phyloP scores from a whole-genome alignment of 2,113 vertebrate species.

The Hylia prasina region DNA sequence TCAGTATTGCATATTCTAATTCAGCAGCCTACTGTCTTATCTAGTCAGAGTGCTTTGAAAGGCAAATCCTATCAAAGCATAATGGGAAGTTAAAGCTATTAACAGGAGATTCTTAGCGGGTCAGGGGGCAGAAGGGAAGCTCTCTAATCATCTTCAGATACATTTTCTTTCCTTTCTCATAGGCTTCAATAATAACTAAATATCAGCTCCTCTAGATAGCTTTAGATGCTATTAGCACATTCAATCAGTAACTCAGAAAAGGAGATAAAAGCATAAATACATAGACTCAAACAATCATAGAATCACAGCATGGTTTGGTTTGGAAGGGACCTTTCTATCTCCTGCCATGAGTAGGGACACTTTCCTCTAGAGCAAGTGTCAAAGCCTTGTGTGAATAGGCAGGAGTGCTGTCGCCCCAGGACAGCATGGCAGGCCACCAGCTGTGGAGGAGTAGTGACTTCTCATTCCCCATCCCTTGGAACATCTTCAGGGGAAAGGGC shows the following conservation, averaged over 20 bases:
- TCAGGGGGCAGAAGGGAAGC: neutral
- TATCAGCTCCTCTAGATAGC: neutral
- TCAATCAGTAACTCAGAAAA: neutral
- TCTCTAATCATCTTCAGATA: neutral
- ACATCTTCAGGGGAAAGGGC: neutral
- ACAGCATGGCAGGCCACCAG: neutral
- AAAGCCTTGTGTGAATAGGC: neutral
- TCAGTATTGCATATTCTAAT: neutral
- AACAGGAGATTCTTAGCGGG: neutral
- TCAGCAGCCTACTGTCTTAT: neutral
- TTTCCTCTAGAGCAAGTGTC: neutral
- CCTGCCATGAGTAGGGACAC: neutral
- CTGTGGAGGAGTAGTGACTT: neutral
- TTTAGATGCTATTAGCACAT: neutral
- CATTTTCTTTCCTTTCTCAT: neutral
- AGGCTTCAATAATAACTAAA: neutral
- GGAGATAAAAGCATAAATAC: neutral
- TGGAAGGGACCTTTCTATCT: neutral
- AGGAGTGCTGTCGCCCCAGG: neutral
- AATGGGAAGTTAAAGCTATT: slow-evolving; percentile 16
- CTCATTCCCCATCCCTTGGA: neutral
- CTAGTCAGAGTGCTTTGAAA: neutral
- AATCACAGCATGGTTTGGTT: neutral
- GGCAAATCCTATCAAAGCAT: neutral
- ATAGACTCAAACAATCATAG: neutral